These are phyloP conservation scores for Gallinago media DNA, from an alignment of 2,113 vertebrate species.

Conservation along the genomic window DNA sequence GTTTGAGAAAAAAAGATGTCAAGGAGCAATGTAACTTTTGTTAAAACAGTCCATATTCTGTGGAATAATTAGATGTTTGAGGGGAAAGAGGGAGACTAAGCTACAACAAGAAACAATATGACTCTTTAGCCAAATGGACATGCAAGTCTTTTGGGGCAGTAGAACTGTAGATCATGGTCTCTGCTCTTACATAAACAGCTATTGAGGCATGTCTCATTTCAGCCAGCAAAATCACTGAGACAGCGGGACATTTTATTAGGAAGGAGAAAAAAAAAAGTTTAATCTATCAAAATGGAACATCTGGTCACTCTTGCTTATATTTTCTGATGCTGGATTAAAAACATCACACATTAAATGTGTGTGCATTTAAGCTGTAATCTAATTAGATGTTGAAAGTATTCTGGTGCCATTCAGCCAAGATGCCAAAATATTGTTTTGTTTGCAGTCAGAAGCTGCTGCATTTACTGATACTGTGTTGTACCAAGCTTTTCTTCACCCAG, in stretches of 20 bases:
- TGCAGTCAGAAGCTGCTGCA: background rate
- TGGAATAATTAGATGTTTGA: background rate
- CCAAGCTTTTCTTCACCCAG: background rate
- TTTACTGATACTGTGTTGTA: background rate
- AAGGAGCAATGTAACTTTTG: background rate
- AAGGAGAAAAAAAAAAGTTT: background rate
- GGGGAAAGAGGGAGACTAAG: background rate
- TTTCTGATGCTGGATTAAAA: background rate
- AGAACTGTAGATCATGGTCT: background rate
- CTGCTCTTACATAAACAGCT: background rate
- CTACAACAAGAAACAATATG: background rate
- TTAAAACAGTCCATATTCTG: background rate
- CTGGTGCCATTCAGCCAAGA: background rate
- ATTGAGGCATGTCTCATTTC: background rate
- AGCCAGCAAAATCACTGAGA: background rate
- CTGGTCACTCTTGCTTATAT: slow-evolving; percentile 34
- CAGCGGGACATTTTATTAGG: slow-evolving; percentile 47
- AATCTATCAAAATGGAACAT: slow-evolving; percentile 47
- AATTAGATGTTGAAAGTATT: background rate
- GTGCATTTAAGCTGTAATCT: background rate
- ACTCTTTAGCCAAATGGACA: background rate
- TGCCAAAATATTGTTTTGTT: background rate
- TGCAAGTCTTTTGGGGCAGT: background rate
- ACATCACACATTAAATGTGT: background rate
- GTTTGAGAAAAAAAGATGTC: background rate